phyloP scores from a whole-genome alignment of 2,113 vertebrate species.

The Balaeniceps rex region DNA sequence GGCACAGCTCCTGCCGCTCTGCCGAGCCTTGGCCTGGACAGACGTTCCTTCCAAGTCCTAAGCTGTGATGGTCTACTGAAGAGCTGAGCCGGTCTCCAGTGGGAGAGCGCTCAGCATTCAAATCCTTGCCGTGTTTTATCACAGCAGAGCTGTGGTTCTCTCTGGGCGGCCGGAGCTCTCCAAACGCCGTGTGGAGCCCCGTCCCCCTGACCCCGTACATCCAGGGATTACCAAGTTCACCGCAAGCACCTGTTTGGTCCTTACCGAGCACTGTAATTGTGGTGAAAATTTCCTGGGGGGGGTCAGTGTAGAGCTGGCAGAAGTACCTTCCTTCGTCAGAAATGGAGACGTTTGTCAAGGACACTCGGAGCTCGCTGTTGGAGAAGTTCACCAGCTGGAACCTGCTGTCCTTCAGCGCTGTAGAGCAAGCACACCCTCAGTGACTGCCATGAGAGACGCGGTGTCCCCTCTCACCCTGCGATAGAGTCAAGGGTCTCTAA shows the following conservation, averaged over 20 bases:
- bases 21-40: not conserved
- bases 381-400: slow-evolving; percentile 99
- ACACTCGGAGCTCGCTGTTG: slow-evolving; percentile 96
- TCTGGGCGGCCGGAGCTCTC: not conserved
- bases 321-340: slow-evolving; percentile 96
- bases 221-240: accelerated
- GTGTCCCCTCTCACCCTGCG: not conserved
- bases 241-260: accelerated
- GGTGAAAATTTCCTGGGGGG: slow-evolving; percentile 95
- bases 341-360: slow-evolving; percentile 96
- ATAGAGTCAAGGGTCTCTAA: not conserved
- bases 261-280: slow-evolving; percentile 95
- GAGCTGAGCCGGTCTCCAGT: not conserved
- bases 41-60: too few species aligned
- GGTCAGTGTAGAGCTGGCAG: slow-evolving; percentile 98
- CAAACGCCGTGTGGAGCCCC: accelerated
- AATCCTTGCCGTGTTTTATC: accelerated
- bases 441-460: not conserved
- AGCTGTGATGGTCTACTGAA: not conserved
- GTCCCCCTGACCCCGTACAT: accelerated
- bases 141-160: too few species aligned
- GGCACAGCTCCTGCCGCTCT: accelerated
- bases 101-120: accelerated
- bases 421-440: slow-evolving; percentile 28
- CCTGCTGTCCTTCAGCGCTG: slow-evolving; percentile 98